phyloP scores from a whole-genome alignment of 2,797 vertebrate genomes.

The Gallirallus australis region DNA sequence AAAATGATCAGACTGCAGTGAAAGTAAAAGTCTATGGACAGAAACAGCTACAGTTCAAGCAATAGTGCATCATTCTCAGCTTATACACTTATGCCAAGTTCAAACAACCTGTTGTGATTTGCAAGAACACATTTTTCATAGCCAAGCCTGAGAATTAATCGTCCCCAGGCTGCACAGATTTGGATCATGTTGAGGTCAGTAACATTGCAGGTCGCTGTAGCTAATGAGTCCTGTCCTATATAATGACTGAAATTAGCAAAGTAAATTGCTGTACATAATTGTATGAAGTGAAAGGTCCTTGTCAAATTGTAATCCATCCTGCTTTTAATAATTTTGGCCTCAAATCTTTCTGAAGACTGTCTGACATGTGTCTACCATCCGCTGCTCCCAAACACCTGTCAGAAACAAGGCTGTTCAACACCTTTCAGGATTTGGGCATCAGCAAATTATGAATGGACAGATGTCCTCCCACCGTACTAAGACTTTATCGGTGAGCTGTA shows the following conservation, averaged over 20 bases:
- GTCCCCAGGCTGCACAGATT: not conserved
- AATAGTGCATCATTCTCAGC: not conserved
- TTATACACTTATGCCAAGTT: not conserved
- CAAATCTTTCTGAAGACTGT: slow-evolving; percentile 5
- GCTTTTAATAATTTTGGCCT: not conserved
- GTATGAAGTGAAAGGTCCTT: not conserved
- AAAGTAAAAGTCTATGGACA: not conserved
- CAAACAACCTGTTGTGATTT: not conserved
- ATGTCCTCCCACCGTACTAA: not conserved
- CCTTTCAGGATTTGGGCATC: not conserved
- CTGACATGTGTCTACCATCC: not conserved
- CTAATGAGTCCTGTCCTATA: slow-evolving; percentile 20
- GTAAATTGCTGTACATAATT: not conserved
- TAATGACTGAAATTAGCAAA: slow-evolving; percentile 34
- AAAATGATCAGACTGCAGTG: slow-evolving; percentile 49
- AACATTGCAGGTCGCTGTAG: not conserved
- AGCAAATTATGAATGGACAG: not conserved
- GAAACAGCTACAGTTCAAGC: slow-evolving; percentile 50
- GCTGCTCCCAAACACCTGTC: not conserved
- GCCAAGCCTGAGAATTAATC: not conserved
- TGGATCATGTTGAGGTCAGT: not conserved
- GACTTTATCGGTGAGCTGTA: not conserved
- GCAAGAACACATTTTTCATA: not conserved
- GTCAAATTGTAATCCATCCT: not conserved
- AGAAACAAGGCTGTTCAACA: not conserved